These are phyloP conservation scores for Spondyliosoma cantharus DNA, from an alignment of 2,797 vertebrate species.

Conservation along the genomic window DNA sequence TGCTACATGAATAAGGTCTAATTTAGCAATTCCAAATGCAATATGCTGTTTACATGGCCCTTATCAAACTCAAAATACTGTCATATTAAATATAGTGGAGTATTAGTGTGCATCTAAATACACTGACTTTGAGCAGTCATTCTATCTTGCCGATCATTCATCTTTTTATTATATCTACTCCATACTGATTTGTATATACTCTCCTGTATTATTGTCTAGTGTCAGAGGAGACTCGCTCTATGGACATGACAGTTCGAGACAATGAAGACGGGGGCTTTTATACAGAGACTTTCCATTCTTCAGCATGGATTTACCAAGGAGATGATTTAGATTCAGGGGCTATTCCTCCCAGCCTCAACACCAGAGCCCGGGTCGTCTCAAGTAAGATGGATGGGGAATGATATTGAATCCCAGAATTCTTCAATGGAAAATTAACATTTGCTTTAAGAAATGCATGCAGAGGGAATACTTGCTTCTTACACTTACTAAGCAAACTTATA, in stretches of 20 bases:
- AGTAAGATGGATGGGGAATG: conserved; percentile 76
- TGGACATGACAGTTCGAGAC: conserved; percentile 82
- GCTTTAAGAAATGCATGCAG: neutral
- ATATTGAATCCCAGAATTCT: neutral
- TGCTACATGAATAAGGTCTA: too few relatives aligned
- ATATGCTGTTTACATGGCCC: too few relatives aligned
- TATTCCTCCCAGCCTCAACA: conserved; percentile 79
- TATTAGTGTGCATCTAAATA: too few relatives aligned
- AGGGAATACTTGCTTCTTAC: neutral
- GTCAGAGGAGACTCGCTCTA: conserved; percentile 86
- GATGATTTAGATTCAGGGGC: conserved; percentile 82
- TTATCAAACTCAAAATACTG: too few relatives aligned
- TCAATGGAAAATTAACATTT: neutral
- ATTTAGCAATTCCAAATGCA: too few relatives aligned
- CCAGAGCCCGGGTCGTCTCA: conserved; percentile 84
- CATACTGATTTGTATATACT: neutral
- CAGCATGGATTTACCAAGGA: conserved; percentile 92
- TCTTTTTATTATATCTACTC: neutral
- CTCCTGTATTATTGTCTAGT: conserved; percentile 70
- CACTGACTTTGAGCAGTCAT: too few relatives aligned
- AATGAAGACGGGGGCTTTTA: conserved; percentile 90
- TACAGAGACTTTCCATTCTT: conserved; percentile 92
- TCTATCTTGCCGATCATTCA: too few relatives aligned
- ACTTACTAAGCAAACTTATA: neutral
- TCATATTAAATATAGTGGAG: too few relatives aligned